phyloP scores from a whole-genome alignment of 2,113 vertebrate species.

The Epinephelus lanceolatus region DNA sequence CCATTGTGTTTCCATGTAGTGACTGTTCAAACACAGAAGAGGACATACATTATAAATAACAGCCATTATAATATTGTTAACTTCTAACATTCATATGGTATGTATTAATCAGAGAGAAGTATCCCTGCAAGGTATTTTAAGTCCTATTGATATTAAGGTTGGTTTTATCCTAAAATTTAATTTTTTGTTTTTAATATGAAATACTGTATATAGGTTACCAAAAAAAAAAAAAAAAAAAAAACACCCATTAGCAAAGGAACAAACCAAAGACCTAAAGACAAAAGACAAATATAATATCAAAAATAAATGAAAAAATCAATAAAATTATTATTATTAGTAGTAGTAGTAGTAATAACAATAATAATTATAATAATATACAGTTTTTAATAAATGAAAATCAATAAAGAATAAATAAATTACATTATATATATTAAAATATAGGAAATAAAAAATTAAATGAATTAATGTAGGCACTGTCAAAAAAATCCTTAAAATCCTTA shows the following conservation, averaged over 20 bases:
- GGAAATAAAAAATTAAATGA: background rate
- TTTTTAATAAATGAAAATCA: background rate
- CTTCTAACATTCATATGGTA: background rate
- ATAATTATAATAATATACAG: no score
- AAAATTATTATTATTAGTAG: no score
- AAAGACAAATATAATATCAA: background rate
- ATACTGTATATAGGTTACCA: background rate
- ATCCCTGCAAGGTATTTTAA: no score
- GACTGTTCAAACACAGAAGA: constrained; percentile 44
- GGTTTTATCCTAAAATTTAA: background rate
- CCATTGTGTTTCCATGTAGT: background rate
- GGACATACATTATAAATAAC: background rate
- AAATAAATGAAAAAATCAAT: background rate
- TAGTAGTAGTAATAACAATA: no score
- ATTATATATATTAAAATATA: background rate
- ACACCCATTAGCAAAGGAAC: background rate
- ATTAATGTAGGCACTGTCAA: background rate
- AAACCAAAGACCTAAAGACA: background rate
- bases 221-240: background rate
- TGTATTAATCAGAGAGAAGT: no score
- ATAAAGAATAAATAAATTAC: background rate
- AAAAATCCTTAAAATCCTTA: background rate
- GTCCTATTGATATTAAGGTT: no score
- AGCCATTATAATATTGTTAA: no score
- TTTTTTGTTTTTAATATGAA: background rate